Evolutionary conservation across 2,797 vertebrate species (phyloP).

Genomic region (Sus cebifrons): DNA sequence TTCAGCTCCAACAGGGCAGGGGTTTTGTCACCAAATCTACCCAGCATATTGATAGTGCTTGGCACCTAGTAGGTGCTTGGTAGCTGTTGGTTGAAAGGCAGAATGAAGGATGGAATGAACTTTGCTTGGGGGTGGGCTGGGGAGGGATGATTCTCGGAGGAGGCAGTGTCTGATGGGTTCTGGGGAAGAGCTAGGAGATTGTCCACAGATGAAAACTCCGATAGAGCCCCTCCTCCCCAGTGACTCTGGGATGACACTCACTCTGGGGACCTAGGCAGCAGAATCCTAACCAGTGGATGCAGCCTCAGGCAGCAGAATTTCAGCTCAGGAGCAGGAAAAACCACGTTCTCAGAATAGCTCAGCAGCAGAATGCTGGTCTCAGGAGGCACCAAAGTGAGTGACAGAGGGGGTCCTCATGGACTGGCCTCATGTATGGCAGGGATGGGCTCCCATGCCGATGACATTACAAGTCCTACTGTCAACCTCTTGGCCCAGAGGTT

Average conservation of each 20-base stretch:
- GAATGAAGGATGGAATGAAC: not conserved
- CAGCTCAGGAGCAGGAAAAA: conserved; percentile 1
- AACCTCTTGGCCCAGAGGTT: not conserved
- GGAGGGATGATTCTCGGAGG: not conserved
- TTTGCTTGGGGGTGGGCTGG: not conserved
- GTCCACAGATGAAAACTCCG: not conserved
- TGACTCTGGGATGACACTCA: not conserved
- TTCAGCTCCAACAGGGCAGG: not conserved
- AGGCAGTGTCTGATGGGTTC: not conserved
- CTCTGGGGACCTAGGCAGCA: not conserved
- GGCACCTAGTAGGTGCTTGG: not conserved
- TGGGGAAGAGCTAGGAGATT: not conserved
- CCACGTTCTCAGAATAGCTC: not conserved
- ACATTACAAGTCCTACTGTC: not conserved
- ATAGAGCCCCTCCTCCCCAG: not conserved
- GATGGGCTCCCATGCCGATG: not conserved
- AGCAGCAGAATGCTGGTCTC: not conserved
- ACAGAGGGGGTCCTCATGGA: not conserved
- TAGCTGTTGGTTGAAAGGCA: not conserved
- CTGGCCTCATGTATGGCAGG: not conserved
- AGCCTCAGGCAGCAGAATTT: not conserved
- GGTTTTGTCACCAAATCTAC: not conserved
- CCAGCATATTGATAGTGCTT: not conserved
- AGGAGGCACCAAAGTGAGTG: not conserved
- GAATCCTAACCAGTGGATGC: not conserved